Evolutionary conservation across 2,113 vertebrate genomes (phyloP).

Genomic region (Chascanopsetta lugubris): DNA sequence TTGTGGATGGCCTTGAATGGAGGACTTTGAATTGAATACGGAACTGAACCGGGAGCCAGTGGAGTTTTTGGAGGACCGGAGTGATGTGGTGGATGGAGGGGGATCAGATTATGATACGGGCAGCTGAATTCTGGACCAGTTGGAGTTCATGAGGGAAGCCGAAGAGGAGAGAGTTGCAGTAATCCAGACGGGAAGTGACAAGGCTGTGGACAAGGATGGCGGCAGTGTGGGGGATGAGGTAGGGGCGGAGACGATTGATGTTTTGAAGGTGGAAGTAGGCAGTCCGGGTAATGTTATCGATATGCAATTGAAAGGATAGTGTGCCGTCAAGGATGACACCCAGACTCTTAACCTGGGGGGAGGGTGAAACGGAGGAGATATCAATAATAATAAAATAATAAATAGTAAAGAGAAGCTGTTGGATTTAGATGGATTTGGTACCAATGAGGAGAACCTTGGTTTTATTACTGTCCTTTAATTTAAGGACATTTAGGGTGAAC

Average conservation of each 20-base stretch:
- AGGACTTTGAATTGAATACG: not conserved
- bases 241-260: no score
- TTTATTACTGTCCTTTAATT: no score
- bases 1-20: not conserved
- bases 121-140: not conserved
- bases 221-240: not conserved
- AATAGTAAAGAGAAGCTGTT: no score
- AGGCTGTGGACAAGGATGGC: not conserved
- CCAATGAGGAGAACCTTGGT: no score
- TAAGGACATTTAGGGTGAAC: no score
- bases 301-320: no score
- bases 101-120: not conserved
- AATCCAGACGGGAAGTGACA: not conserved
- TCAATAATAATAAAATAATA: no score
- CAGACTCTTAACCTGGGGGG: no score
- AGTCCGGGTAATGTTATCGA: no score
- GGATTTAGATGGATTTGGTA: no score
- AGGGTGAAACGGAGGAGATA: no score
- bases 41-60: not conserved
- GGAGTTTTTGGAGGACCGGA: not conserved
- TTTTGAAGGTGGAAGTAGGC: no score
- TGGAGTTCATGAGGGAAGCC: not conserved
- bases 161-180: not conserved
- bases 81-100: not conserved
- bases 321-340: not conserved